A percentile compares a stretch with the other conserved stretches of the same genome.
Evolutionary conservation across 2,888 invertebrate species (phyloP).

Genomic region (Atrina japonica): DNA sequence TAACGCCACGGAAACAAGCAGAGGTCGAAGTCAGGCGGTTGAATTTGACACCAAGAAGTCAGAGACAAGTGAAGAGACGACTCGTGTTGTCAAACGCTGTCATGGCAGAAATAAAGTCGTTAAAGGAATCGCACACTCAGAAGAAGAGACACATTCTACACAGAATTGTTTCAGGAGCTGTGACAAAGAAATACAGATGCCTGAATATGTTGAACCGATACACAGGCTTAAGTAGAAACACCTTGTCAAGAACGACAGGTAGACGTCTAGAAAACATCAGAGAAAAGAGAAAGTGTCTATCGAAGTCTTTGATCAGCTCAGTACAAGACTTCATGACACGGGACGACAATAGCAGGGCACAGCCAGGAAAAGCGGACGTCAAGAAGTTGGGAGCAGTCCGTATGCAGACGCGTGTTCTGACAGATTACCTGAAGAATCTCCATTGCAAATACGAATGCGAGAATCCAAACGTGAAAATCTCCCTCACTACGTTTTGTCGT

Average conservation of each 20-base stretch:
- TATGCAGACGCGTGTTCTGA: slow-evolving; percentile 39
- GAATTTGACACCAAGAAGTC: slow-evolving; percentile 24
- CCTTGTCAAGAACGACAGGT: not conserved
- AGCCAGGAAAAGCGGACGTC: slow-evolving; percentile 28
- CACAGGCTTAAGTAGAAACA: slow-evolving; percentile 28
- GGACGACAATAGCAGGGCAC: slow-evolving; percentile 30
- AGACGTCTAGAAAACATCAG: not conserved
- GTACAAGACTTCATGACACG: slow-evolving; percentile 22
- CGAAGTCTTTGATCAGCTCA: not conserved
- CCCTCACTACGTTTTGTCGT: slow-evolving; percentile 43
- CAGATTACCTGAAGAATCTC: slow-evolving; percentile 46
- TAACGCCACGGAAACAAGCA: slow-evolving; percentile 20
- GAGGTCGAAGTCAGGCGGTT: slow-evolving; percentile 3
- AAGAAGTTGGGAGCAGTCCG: slow-evolving; percentile 8
- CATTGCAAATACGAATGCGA: slow-evolving; percentile 38
- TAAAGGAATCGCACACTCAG: not conserved
- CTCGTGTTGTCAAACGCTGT: slow-evolving; percentile 11
- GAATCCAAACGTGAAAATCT: slow-evolving; percentile 40
- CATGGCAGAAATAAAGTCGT: slow-evolving; percentile 17
- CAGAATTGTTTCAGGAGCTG: slow-evolving; percentile 19
- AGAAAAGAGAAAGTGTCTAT: not conserved
- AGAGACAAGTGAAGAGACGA: slow-evolving; percentile 12
- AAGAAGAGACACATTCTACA: slow-evolving; percentile 14
- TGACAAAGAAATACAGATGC: slow-evolving; percentile 30
- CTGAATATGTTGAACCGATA: slow-evolving; percentile 9